These are phyloP conservation scores for Labrus mixtus DNA, from an alignment of 2,113 vertebrate genomes.

Conservation along the genomic window DNA sequence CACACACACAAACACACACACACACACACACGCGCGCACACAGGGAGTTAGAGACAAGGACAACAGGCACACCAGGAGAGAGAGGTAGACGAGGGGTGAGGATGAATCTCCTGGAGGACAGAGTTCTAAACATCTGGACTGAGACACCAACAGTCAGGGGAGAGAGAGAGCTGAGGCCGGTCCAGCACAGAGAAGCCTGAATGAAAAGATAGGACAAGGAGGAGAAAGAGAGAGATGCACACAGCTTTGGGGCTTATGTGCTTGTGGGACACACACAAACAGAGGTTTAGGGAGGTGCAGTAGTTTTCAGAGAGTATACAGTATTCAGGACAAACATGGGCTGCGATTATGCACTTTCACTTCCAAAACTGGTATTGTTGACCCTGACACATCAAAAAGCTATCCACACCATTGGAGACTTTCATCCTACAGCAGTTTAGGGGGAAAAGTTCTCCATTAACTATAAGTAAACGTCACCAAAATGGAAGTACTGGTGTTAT, in stretches of 20 bases:
- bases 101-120: conserved; percentile 2
- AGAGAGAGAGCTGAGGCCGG: background rate
- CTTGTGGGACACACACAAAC: background rate
- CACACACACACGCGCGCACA: background rate
- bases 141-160: background rate
- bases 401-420: too few relatives aligned
- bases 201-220: background rate
- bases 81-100: background rate
- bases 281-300: background rate
- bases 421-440: too few relatives aligned
- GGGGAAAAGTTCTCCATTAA: too few relatives aligned
- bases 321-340: conserved; percentile 1
- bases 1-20: background rate
- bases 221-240: background rate
- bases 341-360: background rate
- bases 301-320: background rate
- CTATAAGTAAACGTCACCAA: too few relatives aligned
- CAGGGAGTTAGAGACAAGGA: background rate
- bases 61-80: background rate
- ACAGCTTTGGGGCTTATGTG: background rate
- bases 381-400: too few relatives aligned
- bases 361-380: too few relatives aligned
- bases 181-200: background rate
- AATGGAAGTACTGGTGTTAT: too few relatives aligned
- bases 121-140: conserved; percentile 9